Percentiles rank a stretch among this genome's conserved stretches.
Conservation (phyloP, 1,140 invertebrate species). For the Octopus bimaculoides region DNA sequence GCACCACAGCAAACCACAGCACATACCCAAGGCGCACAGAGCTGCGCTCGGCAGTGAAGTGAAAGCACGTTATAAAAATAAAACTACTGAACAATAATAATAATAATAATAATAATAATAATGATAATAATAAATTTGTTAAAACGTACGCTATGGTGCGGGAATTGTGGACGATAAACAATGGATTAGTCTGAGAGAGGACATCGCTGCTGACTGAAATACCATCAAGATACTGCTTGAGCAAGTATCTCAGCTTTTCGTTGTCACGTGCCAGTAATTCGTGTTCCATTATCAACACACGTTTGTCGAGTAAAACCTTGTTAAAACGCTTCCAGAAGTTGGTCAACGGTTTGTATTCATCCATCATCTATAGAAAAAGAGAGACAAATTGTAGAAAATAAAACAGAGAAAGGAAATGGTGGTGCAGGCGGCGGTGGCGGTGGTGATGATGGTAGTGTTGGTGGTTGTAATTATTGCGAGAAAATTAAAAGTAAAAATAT, state of each 20-base stretch:
- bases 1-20: too few species aligned
- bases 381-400: conserved; percentile 21
- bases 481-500: conserved; percentile 9
- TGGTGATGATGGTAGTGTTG: too few species aligned
- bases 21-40: too few species aligned
- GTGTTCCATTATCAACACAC: conserved; percentile 55
- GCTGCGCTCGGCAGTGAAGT: too few species aligned
- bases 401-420: not conserved
- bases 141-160: not conserved
- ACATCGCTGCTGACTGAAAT: conserved; percentile 58
- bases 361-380: not conserved
- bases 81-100: too few species aligned
- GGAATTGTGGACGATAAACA: conserved; percentile 45
- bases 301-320: conserved; percentile 56
- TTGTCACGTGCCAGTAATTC: conserved; percentile 51
- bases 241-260: conserved; percentile 49
- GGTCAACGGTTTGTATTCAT: conserved; percentile 46
- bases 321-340: conserved; percentile 59
- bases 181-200: conserved; percentile 53
- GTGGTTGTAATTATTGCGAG: too few species aligned
- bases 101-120: too few species aligned
- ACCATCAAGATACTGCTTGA: conserved; percentile 59
- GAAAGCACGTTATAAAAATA: too few species aligned
- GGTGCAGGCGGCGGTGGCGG: too few species aligned
- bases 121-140: too few species aligned